Evolutionary conservation across 2,113 vertebrate genomes (phyloP).

Genomic region (Baryphthengus martii): DNA sequence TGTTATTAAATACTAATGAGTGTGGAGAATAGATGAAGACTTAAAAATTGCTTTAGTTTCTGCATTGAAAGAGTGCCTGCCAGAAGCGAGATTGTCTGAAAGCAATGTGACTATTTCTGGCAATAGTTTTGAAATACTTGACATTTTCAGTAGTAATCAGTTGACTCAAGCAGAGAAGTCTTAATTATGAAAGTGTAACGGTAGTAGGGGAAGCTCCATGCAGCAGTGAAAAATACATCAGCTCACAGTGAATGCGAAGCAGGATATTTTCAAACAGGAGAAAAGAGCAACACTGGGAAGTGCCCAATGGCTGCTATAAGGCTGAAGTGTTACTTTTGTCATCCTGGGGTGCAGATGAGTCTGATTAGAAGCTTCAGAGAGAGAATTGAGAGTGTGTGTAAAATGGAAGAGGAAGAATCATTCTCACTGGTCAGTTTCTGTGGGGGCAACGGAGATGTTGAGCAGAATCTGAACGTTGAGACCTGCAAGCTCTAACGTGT

Average conservation of each 20-base stretch:
- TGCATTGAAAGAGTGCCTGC: not conserved
- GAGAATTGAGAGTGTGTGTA: not conserved
- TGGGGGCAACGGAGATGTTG: not conserved
- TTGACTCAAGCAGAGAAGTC: conserved; percentile 12
- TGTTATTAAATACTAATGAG: not conserved
- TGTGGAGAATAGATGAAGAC: not conserved
- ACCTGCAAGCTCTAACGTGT: not conserved
- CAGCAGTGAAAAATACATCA: not conserved
- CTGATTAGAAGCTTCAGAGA: not conserved
- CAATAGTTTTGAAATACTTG: conserved; percentile 1
- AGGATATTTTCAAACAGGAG: not conserved
- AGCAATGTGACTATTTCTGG: not conserved
- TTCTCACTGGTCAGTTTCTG: not conserved
- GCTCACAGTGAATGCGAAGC: not conserved
- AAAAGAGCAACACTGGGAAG: not conserved
- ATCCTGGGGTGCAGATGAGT: not conserved
- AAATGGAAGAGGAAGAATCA: not conserved
- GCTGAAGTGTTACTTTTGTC: not conserved
- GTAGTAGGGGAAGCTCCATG: not conserved
- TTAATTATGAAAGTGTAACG: not conserved
- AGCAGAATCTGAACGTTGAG: not conserved
- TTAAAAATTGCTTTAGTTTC: not conserved
- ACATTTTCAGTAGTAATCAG: conserved; percentile 8
- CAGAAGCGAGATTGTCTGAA: not conserved
- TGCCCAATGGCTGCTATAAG: not conserved